phyloP scores from a whole-genome alignment of 2,797 vertebrate species.

The Psittacula derbiana region DNA sequence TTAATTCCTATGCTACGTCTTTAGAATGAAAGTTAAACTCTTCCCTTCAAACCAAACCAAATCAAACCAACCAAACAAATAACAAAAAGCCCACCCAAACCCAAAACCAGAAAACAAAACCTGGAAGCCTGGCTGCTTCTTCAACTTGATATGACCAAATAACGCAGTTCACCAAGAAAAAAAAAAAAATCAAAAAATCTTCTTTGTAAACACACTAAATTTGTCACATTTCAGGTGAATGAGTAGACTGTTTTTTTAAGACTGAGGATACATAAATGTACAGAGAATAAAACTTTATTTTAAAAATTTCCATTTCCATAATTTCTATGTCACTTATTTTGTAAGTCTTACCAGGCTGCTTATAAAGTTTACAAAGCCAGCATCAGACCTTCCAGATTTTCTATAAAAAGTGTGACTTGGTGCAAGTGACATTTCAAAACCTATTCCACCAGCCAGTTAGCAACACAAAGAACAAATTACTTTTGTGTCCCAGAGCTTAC shows the following conservation, averaged over 20 bases:
- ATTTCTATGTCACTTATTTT: neutral
- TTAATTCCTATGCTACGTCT: neutral
- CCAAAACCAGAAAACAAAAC: neutral
- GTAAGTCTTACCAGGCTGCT: neutral
- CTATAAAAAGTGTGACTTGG: neutral
- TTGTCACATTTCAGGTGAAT: neutral
- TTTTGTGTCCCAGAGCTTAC: neutral
- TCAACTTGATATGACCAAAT: neutral
- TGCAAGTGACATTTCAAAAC: neutral
- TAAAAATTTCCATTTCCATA: neutral
- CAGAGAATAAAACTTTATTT: neutral
- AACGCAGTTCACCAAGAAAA: neutral
- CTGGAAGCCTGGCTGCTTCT: neutral
- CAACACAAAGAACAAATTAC: neutral
- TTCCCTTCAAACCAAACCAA: neutral
- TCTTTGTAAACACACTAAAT: neutral
- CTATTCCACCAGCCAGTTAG: neutral
- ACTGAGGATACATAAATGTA: neutral
- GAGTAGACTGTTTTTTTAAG: neutral
- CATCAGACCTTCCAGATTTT: neutral
- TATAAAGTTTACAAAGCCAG: neutral
- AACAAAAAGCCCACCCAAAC: neutral
- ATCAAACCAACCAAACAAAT: neutral
- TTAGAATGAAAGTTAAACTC: neutral
- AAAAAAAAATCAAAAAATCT: neutral